Evolutionary conservation across 2,797 vertebrate species (phyloP), one percentile per base, ranked within the genome.

Genomic region (Staurois parvus): DNA sequence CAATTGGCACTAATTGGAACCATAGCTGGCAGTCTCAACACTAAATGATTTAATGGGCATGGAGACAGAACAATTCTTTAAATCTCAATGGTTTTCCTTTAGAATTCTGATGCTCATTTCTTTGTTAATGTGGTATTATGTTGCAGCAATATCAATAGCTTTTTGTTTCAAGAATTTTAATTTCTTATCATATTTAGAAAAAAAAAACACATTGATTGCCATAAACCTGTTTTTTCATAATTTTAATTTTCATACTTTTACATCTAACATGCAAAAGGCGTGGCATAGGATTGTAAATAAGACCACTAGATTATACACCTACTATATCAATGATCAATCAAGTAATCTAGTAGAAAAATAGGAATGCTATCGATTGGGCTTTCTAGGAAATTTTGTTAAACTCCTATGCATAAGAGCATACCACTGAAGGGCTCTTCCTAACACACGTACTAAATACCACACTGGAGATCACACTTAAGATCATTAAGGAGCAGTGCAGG

Each of bases 21-120:
- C 81, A 87, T 83, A 81, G 85, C 85, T 87, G 85, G 76, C 85
- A 87, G 85, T 83, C 85, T 87, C 85, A 87, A 87, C 85, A 87
- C 79, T 87, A 87, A 87, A 87, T 87, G 81, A 83, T 87, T 87
- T 87, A 82, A 87, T 87, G 85, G 85, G 81, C 85, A 87, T 48
- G 42, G 70, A 87, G 80, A 87, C 85, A 83, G 85, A 83, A 87
- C 85, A 87, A 87, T 83, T 87, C 85, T 87, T 86, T 87, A 83
- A 87, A 87, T 62, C 85, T 79, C 72, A 73, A 82, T 79, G 85
- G 73, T 82, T 85, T 87, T 87, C 85, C 81, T 78, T 30, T 69
- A 87, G 85, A 87, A 83, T 79, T 73, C 85, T 69, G 80, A 74
- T 79, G 69, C 70, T 83, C 42, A 87, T 87, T 87, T 77, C 75